Conservation (phyloP, 1,140 invertebrate genomes). For the Whitmania pigra region DNA sequence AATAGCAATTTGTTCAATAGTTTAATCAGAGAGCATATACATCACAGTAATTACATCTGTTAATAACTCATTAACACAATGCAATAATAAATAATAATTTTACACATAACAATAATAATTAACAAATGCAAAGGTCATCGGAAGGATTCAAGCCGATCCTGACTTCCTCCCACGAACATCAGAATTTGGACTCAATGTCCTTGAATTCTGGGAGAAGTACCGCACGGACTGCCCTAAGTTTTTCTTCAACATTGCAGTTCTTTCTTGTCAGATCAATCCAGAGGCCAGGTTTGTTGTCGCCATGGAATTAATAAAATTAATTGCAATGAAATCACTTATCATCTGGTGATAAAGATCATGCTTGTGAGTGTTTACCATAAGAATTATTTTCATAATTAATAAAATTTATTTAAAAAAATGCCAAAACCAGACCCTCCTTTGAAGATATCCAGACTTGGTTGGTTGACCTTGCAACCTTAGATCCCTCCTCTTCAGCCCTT, state of each 20-base stretch:
- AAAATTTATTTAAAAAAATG: too few relatives aligned
- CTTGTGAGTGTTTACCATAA: too few relatives aligned
- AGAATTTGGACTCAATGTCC: conserved; percentile 82
- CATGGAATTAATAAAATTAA: neutral
- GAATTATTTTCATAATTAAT: too few relatives aligned
- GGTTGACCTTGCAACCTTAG: conserved; percentile 47
- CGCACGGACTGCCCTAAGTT: conserved; percentile 70
- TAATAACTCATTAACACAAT: too few relatives aligned
- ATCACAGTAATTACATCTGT: too few relatives aligned
- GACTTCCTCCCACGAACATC: conserved; percentile 75
- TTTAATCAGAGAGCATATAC: too few relatives aligned
- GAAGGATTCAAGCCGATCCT: conserved; percentile 82
- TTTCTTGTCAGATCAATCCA: conserved; percentile 75
- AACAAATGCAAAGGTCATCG: conserved; percentile 60
- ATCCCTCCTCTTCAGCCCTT: too few relatives aligned
- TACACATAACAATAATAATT: too few relatives aligned
- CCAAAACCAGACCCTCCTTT: conserved; percentile 57
- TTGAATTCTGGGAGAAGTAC: conserved; percentile 72
- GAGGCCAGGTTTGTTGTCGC: conserved; percentile 49
- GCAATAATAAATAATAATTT: too few relatives aligned
- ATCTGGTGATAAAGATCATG: too few relatives aligned
- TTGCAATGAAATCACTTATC: too few relatives aligned
- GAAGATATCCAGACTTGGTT: conserved; percentile 73
- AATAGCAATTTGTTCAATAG: too few relatives aligned
- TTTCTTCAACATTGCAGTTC: conserved; percentile 72